Evolutionary conservation across 2,888 invertebrate genomes (phyloP), one percentile per base, ranked within the genome.

Genomic region (Meiosimyza decipiens): DNA sequence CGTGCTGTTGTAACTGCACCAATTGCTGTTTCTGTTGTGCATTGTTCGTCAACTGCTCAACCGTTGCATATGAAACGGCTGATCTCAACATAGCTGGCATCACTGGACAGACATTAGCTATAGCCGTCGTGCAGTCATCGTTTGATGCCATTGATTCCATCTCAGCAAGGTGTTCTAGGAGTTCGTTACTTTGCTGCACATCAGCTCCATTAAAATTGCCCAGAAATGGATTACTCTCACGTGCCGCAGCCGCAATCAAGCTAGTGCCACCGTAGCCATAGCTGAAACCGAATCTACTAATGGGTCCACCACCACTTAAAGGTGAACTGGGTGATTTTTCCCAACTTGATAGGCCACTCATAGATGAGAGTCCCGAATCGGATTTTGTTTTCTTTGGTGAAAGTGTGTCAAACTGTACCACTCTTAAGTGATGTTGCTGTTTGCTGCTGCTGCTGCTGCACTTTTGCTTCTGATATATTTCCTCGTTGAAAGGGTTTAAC

Each of bases 301-400:
- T 40, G 40, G 52, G 59, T 28, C 16, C 50, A 12, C 59, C 66
- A 40, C 22, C 71, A 7, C 67, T 33, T 6, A 75, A 47, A 1
- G 94, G 94, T 0, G 94, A 95, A 40, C 93, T 92, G 5, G 95
- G 95, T 50, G 95, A 94, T 87, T 95, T 95, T 85, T 95, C 95
- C 64, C 94, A 88, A 82, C 94, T 94, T 13, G 94, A 94, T 91
- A 95, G 93, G 6, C 95, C 94, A 82, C 94, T 95, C 92, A 95
- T 93, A 7, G 95, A 95, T 0, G 95, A 95, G 67, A 95, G 87
- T 0, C 95, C 95, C 0, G 95, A 95, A 85, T 95, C 95, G 1
- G 95, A 95, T 85, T 95, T 95, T 1, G 93, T 81, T 71, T 83
- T 84, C 55, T 83, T 82, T 6, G 83, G 69, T 0, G 77, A 9